Evolutionary conservation across 2,113 vertebrate genomes (phyloP).

Genomic region (Syrrhaptes paradoxus): DNA sequence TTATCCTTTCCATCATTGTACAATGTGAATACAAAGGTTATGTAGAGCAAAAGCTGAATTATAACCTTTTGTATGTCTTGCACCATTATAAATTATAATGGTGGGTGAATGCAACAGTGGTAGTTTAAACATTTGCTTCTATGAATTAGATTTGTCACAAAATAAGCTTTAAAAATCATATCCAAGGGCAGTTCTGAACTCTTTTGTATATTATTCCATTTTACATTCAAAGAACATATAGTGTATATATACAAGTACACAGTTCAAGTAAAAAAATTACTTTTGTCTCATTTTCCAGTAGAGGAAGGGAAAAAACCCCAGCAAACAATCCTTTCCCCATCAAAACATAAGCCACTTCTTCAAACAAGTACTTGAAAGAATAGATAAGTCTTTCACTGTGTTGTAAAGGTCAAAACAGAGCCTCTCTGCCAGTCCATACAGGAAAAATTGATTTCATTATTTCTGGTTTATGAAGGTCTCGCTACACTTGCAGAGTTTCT

Average conservation of each 20-base stretch:
- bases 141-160: background rate
- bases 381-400: background rate
- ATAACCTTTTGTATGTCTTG: background rate
- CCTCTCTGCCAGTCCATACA: background rate
- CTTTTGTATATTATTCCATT: background rate
- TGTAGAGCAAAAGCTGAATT: background rate
- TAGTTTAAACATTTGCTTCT: background rate
- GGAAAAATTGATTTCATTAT: background rate
- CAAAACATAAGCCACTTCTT: background rate
- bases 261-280: background rate
- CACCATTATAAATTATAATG: background rate
- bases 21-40: background rate
- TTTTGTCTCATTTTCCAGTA: background rate
- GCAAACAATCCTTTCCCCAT: background rate
- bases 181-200: background rate
- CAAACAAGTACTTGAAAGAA: background rate
- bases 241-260: background rate
- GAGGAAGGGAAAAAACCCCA: rapidly evolving
- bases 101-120: background rate
- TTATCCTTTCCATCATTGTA: background rate
- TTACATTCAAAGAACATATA: background rate
- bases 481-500: background rate
- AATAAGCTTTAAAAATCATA: background rate
- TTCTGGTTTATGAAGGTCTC: background rate
- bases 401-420: background rate